Evolutionary conservation across 2,888 invertebrate species (phyloP).

Genomic region (Brachycybe producta): DNA sequence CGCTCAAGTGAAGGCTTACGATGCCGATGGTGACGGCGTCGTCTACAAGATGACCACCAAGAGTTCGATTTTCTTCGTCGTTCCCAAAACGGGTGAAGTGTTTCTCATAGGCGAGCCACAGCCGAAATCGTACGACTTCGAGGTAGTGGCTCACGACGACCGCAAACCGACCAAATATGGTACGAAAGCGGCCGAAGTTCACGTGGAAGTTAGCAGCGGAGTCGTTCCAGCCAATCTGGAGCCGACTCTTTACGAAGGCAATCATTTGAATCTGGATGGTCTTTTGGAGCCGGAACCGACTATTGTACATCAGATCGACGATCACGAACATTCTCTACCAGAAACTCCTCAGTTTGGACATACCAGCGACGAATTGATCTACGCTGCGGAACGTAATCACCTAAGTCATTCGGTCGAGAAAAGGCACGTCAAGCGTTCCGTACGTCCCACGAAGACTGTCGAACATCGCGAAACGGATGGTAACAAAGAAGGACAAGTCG

Average conservation of each 20-base stretch:
- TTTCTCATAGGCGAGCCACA: slow-evolving; percentile 50
- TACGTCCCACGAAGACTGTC: slow-evolving; percentile 85
- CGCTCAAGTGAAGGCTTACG: slow-evolving; percentile 71
- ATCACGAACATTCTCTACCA: too few relatives aligned
- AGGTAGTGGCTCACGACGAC: slow-evolving; percentile 70
- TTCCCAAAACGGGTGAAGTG: slow-evolving; percentile 83
- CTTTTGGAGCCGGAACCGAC: slow-evolving; percentile 15
- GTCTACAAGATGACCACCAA: slow-evolving; percentile 63
- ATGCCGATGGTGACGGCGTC: slow-evolving; percentile 83
- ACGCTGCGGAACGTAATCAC: slow-evolving; percentile 13
- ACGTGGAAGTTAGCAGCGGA: slow-evolving; percentile 48
- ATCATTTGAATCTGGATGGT: slow-evolving; percentile 18
- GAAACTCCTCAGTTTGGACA: slow-evolving; percentile 5
- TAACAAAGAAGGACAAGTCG: slow-evolving; percentile 70
- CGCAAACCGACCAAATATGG: slow-evolving; percentile 52
- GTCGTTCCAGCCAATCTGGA: slow-evolving; percentile 17
- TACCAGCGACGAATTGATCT: slow-evolving; percentile 35
- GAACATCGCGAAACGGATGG: slow-evolving; percentile 86
- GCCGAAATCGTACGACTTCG: slow-evolving; percentile 49
- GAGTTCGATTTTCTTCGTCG: slow-evolving; percentile 70
- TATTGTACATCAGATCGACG: not conserved
- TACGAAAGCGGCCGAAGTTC: slow-evolving; percentile 56
- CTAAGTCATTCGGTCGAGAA: slow-evolving; percentile 50
- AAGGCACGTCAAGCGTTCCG: slow-evolving; percentile 70
- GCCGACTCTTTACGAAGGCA: slow-evolving; percentile 20